Conservation (phyloP, 2,113 vertebrate species). For the Ictalurus furcatus region DNA sequence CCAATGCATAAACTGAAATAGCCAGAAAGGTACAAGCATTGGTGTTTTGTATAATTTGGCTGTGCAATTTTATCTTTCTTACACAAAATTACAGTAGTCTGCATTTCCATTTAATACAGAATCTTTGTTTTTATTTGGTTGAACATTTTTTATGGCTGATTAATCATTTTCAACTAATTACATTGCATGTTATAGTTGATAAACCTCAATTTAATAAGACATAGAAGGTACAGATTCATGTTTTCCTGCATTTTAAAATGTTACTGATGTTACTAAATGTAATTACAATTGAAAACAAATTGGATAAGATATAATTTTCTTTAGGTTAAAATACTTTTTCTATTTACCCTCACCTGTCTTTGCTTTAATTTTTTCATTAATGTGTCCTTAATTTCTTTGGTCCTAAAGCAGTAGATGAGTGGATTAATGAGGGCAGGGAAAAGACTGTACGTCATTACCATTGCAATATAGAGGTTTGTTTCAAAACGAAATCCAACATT, state of each 20-base stretch:
- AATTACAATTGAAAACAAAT: no score
- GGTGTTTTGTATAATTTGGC: background rate
- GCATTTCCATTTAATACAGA: background rate
- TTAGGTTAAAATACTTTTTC: no score
- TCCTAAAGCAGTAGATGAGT: conserved; percentile 57
- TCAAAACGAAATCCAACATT: conserved; percentile 54
- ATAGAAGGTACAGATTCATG: background rate
- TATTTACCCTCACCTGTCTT: conserved; percentile 3
- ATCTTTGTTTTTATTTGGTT: background rate
- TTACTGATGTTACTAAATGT: no score
- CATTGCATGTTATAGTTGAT: background rate
- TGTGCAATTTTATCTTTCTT: background rate
- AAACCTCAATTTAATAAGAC: background rate
- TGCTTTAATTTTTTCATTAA: conserved; percentile 50
- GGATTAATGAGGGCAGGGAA: conserved; percentile 65
- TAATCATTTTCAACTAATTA: background rate
- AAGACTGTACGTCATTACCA: conserved; percentile 68
- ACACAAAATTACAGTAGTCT: background rate
- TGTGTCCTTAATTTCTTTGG: conserved; percentile 63
- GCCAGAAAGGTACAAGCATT: no score
- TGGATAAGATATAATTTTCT: no score
- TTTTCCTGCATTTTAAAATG: background rate
- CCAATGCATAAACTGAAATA: no score
- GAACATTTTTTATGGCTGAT: background rate
- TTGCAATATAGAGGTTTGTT: conserved; percentile 57